Conservation (phyloP, 2,888 invertebrate species). For the Acheta domesticus region DNA sequence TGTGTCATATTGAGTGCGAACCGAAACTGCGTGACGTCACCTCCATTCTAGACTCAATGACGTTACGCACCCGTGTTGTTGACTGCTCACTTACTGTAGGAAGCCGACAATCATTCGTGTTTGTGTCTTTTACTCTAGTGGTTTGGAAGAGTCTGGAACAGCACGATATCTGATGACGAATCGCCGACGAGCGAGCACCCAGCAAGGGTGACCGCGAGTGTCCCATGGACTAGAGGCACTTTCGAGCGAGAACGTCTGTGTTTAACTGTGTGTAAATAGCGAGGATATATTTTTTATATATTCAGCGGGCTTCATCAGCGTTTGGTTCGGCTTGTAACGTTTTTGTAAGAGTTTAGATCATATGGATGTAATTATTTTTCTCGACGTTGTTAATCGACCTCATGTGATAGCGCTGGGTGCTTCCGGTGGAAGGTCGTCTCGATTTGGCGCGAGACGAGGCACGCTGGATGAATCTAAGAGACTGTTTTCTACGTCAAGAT, state of each 20-base stretch:
- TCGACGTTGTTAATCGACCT: neutral
- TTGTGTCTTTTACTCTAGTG: neutral
- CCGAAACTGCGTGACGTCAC: no score
- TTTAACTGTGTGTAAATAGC: neutral
- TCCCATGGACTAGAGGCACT: no score
- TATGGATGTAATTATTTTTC: neutral
- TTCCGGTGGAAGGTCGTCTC: no score
- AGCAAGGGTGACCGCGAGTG: no score
- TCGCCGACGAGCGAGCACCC: no score
- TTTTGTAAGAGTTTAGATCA: neutral
- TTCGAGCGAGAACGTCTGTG: no score
- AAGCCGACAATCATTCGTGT: slow-evolving; percentile 2
- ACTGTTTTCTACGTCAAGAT: neutral
- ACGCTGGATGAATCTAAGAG: neutral
- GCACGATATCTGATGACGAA: no score
- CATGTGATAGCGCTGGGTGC: slow-evolving; percentile 1
- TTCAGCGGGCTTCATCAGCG: neutral
- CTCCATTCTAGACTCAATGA: no score
- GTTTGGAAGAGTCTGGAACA: neutral
- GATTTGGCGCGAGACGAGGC: no score
- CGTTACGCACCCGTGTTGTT: no score
- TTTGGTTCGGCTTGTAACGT: slow-evolving; percentile 1
- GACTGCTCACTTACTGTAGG: neutral
- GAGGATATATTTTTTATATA: slow-evolving; percentile 3
- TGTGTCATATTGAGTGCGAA: no score